These are phyloP conservation scores for Ciconia nigra DNA, from an alignment of 2,797 vertebrate species.

Conservation along the genomic window DNA sequence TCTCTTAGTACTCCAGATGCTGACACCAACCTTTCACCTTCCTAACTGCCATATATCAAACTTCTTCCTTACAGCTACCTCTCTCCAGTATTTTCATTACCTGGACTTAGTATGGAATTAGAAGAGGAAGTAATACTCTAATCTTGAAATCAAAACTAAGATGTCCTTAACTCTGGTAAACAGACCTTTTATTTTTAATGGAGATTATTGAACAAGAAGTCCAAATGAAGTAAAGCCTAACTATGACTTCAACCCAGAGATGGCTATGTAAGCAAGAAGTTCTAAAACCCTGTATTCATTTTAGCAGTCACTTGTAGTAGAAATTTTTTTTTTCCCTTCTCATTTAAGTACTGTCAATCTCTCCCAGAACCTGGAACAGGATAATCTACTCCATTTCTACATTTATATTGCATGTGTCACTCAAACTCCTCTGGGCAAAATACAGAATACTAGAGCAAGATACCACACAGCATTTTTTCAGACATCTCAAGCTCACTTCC, in stretches of 20 bases:
- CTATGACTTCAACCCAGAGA: background rate
- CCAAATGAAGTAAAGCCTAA: background rate
- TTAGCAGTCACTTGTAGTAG: background rate
- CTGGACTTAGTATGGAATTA: background rate
- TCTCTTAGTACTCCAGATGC: background rate
- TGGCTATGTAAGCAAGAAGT: background rate
- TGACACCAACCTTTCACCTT: background rate
- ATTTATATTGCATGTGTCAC: conserved; percentile 45
- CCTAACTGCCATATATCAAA: background rate
- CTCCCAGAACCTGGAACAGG: background rate
- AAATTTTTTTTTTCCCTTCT: background rate
- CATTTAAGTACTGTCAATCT: conserved; percentile 25
- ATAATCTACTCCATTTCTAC: conserved; percentile 25
- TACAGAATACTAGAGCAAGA: background rate
- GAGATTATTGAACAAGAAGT: background rate
- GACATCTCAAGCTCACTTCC: background rate
- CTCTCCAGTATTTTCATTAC: background rate
- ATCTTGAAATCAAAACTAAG: background rate
- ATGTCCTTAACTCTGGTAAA: background rate
- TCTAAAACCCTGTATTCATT: background rate
- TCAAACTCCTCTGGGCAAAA: conserved; percentile 28
- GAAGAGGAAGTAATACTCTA: background rate
- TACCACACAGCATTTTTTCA: background rate
- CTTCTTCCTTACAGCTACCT: background rate
- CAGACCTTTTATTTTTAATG: background rate